Evolutionary conservation across 2,113 vertebrate genomes (phyloP), one percentile per base, ranked within the genome.

Genomic region (Indicator maculatus): DNA sequence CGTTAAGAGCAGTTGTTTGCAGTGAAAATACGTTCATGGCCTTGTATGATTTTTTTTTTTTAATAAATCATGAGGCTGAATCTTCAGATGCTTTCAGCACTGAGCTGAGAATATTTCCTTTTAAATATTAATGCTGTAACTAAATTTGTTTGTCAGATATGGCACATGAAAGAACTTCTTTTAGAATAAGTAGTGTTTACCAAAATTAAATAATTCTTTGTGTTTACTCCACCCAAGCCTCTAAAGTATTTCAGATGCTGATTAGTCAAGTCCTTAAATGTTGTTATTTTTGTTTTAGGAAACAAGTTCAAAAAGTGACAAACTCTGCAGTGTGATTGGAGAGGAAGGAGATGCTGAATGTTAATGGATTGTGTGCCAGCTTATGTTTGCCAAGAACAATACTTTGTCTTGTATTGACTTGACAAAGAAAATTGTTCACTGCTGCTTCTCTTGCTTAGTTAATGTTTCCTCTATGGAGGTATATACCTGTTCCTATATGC

Each of bases 1-100:
- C 85, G 72, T 91, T 87, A 90, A 88, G 52, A 94, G 47, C 93
- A 97, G 50, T 64, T 96, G 71, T 97, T 96, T 91, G 72, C 91
- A 95, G 56, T 84, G 87, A 86, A 82, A 94, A 84, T 88, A 59
- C 6, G 45, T 96, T 95, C 93, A 38, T 89, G 88, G 86, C 80
- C 47, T 81, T 96, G 97, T 97, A 97, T 96, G 89, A 76, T 91
- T 64, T 24, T 36, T 89, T 73, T 91, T 65, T 58, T 58, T 98
- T n/a, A 98, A 98, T 98, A 98, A 99, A 98, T 98, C 95, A 98
- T 98, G 97, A 97, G 97, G 96, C 94, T 96, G 98, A 96, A 97
- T 98, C 97, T 98, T 98, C 97, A 97, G 95, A 98, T 98, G 96
- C 93, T 98, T 97, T 98, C 95, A 97, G 93, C 92, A 97, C 97